Evolutionary conservation across 2,113 vertebrate genomes (phyloP), one percentile per base, ranked within the genome.

Genomic region (Puffinus mauretanicus): DNA sequence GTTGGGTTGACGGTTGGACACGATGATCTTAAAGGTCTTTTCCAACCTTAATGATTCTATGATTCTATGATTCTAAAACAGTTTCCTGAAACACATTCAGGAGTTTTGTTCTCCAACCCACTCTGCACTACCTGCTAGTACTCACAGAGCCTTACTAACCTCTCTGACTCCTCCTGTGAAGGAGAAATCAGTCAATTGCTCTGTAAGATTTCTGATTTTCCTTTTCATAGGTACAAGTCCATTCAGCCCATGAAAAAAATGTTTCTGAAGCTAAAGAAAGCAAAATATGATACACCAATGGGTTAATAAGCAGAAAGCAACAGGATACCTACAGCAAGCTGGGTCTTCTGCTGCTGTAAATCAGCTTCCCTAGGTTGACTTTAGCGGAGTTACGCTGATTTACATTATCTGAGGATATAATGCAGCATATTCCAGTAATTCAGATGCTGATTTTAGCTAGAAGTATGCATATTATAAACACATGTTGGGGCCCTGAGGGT

Each of bases 401-500:
- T 96, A 89, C 40, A 38, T 82, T 95, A 93, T 95, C 86, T 94
- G 57, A 92, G 61, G 34, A 86, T 69, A 81, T 72, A 92, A 81
- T 82, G 73, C 73, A 92, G 7, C 34, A 79, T 82, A 84, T 88
- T 94, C 90, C 91, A 92, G 86, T 95, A 93, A 94, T 79, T 93
- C 94, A 79, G 86, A 92, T 92, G 61, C 61, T 93, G 90, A 84
- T 93, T 96, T 94, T 89, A 85, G 80, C 94, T 80, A 78, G 70
- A 94, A 80, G 49, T 89, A 89, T 91, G 77, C n/a, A 30, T 76
- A 95, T 95, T 89, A 95, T 72, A 95, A 96, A 89, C 94, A 95
- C 54, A 95, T 84, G 70, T 92, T 91, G 52, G 30, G 69, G 29
- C 94, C 95, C 91, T 94, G 70, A 89, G 91, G 92, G 89, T 75